Evolutionary conservation across 2,888 invertebrate genomes (phyloP), one percentile per base, ranked within the genome.

Genomic region (Melipona bicolor): DNA sequence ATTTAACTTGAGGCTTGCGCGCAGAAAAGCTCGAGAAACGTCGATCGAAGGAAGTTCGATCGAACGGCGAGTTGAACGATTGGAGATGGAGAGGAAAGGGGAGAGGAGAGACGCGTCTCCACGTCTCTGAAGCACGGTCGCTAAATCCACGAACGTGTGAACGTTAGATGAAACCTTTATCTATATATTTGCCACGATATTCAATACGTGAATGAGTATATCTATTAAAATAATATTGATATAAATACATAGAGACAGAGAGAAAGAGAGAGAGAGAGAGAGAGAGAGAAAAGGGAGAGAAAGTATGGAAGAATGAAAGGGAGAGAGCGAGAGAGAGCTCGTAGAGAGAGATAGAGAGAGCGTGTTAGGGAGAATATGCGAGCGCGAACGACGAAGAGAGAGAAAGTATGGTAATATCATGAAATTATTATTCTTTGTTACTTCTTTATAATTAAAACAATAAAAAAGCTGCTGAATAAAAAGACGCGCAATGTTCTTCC

Each of bases 371-470:
- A 83, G 64, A 79, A 67, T 78, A 86, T 83, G 78, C 67, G 74
- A 84, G 86, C 83, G 88, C 86, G 88, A 84, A 87, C 79, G 87
- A 84, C 83, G 79, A 84, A 82, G 87, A 90, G 88, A 87, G 88
- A 90, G 87, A 88, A 90, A 90, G 91, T 90, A 89, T 87, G 91
- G 91, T 92, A 91, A 94, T 94, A 94, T 93, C 93, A 94, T 92
- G 91, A 93, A 94, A 93, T 94, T 93, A 94, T 93, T 94, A 94
- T 94, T 94, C 94, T 94, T 94, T 94, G 94, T 94, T 94, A 94
- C 94, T 94, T 94, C 94, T 94, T 94, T 94, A 94, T 94, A 94
- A 93, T 93, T 94, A 93, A 94, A 94, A 92, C 91, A 92, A 93
- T 92, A 92, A 93, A 93, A 93, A 93, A 92, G 90, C 91, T 92